Evolutionary conservation across 2,888 invertebrate species (phyloP), one percentile per base, ranked within the genome.

Genomic region (Shargacucullia verbasci): DNA sequence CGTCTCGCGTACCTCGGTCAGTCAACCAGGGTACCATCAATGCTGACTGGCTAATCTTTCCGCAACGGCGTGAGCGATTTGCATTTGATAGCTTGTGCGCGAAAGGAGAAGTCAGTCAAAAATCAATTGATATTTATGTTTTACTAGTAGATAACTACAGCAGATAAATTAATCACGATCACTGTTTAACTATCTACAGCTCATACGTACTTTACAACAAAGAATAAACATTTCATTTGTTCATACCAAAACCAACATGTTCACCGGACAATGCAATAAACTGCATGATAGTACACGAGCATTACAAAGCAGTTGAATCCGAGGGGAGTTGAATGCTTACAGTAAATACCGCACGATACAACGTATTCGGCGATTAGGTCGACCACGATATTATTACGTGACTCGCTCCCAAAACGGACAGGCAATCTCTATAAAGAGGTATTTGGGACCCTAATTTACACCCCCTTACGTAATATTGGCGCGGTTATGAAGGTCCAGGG

Each of bases 391-490:
- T 89, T 88, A 90, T 90, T 90, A 91, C 91, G 91, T 91, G 92
- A 90, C 89, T 87, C 70, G 89, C 78, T 79, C 84, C 79, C 83
- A 78, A 86, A 89, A 80, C 85, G 87, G 88, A 86, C 87, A 86
- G 81, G 86, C 90, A 89, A 91, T 91, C 90, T 87, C 88, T 87
- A 89, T 90, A 89, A 89, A 90, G 87, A 88, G 91, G 89, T 87
- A 87, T 90, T 89, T 84, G 88, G 84, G 82, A 89, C 89, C 91
- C 91, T 90, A 90, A 92, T 92, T 92, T 90, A 90, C 92, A 92
- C 90, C 86, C 90, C 89, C 89, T 89, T 88, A 86, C 81, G 88
- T 87, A 89, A 92, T 91, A 91, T 90, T 83, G 82, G 77, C 78
- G 80, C 79, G 73, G 86, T 89, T 90, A 91, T 90, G 87, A 87